Conservation (phyloP, 2,888 invertebrate species). For the Rugalucina vietnamica region DNA sequence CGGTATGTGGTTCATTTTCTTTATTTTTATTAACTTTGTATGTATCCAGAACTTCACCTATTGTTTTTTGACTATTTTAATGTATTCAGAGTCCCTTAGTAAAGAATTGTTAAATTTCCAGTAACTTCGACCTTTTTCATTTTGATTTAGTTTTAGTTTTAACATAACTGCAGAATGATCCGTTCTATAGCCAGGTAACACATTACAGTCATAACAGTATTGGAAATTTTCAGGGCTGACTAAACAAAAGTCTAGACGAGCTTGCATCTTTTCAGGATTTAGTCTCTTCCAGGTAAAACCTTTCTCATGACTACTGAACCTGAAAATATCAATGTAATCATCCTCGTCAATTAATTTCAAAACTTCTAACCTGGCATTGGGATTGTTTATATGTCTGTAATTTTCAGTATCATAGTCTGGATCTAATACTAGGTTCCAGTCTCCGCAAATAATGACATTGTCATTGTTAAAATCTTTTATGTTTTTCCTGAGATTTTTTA, state of each 20-base stretch:
- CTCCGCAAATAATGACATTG: not conserved
- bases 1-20: not conserved
- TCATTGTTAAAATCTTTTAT: not conserved
- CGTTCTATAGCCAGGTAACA: not conserved
- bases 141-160: not conserved
- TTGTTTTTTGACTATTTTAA: not conserved
- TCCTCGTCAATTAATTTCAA: not conserved
- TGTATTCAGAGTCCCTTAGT: not conserved
- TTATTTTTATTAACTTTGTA: not conserved
- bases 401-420: not conserved
- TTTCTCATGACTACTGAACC: not conserved
- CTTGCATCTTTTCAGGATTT: not conserved
- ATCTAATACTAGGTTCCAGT: not conserved
- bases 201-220: not conserved
- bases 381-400: not conserved
- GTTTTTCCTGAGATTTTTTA: not conserved
- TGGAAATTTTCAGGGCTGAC: not conserved
- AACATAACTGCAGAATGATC: not conserved
- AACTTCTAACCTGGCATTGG: not conserved
- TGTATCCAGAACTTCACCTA: not conserved
- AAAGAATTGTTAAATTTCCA: not conserved
- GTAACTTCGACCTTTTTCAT: not conserved
- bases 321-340: not conserved
- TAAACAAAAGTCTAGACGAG: not conserved
- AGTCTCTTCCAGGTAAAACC: not conserved